Base-by-base conservation (phyloP, 2,888 invertebrate species). In the Busseola fusca region DNA sequence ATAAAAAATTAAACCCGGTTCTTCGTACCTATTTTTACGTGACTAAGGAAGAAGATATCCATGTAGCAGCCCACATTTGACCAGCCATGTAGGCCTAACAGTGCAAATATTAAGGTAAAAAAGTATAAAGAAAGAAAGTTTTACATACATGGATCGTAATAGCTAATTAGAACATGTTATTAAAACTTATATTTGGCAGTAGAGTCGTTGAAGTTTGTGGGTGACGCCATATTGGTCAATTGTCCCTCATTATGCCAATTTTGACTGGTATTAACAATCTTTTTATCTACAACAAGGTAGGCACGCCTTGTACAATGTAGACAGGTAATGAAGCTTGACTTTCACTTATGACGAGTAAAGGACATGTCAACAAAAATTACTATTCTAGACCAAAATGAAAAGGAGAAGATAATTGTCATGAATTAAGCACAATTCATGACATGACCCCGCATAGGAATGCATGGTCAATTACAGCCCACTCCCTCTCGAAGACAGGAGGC, bases 41-140 rank as follows among this genome's bases (percentile, higher is more conserved):
- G 10, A 10, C n/a, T 10, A 0, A 1, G 10, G n/a, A 50, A 50
- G 21, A 48, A 10, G 10, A 48, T 21, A n/a, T 0, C 10, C 21
- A 48, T 48, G 48, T 10, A 48, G 12, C n/a, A 50, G n/a, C n/a
- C 48, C 4, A 50, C n/a, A 50, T 50, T 50, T n/a, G n/a, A n/a
- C 48, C n/a, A 50, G 10, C 12, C n/a, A n/a, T 3, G 12, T 21
- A 57, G n/a, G 25, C 16, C 21, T 18, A 37, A 37, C 25, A 58
- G 21, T 27, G 4, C 14, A 57, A 42, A 45, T 50, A 63, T 25
- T 63, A 54, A 16, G 48, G 52, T 12, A 14, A 70, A 56, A 76
- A 75, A n/a, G 5, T 45, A 60, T 52, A 40, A 73, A 66, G 34
- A 76, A 42, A 56, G 71, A 77, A 76, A 77, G 71, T 64, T 71